phyloP scores from a whole-genome alignment of 1,140 invertebrate species.

The Drosophila repleta region DNA sequence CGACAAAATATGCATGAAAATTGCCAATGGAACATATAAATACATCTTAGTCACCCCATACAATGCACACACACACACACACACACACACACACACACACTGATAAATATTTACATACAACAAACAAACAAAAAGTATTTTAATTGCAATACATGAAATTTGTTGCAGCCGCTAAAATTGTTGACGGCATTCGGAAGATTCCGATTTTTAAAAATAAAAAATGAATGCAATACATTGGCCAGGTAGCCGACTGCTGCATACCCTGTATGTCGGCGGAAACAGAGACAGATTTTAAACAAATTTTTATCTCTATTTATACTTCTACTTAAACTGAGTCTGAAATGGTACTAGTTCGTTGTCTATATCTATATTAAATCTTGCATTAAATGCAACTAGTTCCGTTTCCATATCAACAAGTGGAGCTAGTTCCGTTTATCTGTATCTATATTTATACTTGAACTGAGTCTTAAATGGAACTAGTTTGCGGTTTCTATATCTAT shows the following conservation, averaged over 20 bases:
- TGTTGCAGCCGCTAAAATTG: slow-evolving; percentile 10
- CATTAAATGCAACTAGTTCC: no score
- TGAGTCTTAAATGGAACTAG: no score
- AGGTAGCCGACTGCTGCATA: slow-evolving; percentile 1
- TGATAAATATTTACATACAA: slow-evolving; percentile 45
- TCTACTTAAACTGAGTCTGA: no score
- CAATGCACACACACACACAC: slow-evolving; percentile 15
- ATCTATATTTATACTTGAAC: no score
- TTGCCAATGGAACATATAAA: slow-evolving; percentile 55
- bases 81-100: background rate
- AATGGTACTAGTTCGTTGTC: no score
- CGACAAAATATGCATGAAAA: slow-evolving; percentile 42
- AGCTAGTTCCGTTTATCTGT: no score
- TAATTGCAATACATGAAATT: slow-evolving; percentile 63
- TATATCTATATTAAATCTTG: no score
- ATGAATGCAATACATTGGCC: background rate
- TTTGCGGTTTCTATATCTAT: no score
- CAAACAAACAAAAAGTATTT: slow-evolving; percentile 48
- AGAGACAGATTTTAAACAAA: background rate
- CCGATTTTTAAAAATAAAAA: slow-evolving; percentile 51
- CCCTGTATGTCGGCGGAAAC: background rate
- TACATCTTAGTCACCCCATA: slow-evolving; percentile 55
- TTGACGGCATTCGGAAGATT: slow-evolving; percentile 26
- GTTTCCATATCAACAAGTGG: no score
- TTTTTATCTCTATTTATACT: no score